Conservation (phyloP, 2,113 vertebrate genomes). For the Pao palembangensis region DNA sequence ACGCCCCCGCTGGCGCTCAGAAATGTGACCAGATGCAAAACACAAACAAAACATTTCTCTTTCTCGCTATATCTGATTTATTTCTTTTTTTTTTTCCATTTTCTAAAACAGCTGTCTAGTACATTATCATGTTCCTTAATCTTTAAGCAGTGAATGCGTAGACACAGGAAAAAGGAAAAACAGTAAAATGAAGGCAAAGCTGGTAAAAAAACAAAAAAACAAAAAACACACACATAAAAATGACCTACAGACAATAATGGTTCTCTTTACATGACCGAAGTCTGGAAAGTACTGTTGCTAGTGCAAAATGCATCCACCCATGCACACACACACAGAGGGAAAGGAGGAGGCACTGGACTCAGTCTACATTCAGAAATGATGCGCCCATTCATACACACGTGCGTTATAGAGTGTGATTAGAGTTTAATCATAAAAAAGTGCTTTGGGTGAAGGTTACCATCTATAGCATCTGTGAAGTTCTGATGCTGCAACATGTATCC, state of each 20-base stretch:
- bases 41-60: slow-evolving; percentile 4
- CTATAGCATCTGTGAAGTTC: too few relatives aligned
- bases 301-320: slow-evolving; percentile 7
- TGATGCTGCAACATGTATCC: background rate
- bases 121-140: too few relatives aligned
- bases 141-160: too few relatives aligned
- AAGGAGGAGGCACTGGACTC: slow-evolving; percentile 44
- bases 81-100: background rate
- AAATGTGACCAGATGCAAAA: background rate
- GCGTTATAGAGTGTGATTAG: slow-evolving; percentile 7
- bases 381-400: slow-evolving; percentile 14
- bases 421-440: slow-evolving; percentile 36
- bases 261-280: slow-evolving; percentile 4
- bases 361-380: slow-evolving; percentile 43
- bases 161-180: slow-evolving; percentile 5
- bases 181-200: slow-evolving; percentile 22
- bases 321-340: slow-evolving; percentile 2
- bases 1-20: background rate
- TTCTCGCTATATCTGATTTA: slow-evolving; percentile 12
- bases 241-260: slow-evolving; percentile 3
- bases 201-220: background rate
- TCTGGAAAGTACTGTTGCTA: slow-evolving; percentile 1
- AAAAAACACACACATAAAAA: slow-evolving; percentile 2
- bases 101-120: too few relatives aligned
- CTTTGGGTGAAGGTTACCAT: background rate